phyloP scores from a whole-genome alignment of 2,888 invertebrate species.

The Meghimatium bilineatum region DNA sequence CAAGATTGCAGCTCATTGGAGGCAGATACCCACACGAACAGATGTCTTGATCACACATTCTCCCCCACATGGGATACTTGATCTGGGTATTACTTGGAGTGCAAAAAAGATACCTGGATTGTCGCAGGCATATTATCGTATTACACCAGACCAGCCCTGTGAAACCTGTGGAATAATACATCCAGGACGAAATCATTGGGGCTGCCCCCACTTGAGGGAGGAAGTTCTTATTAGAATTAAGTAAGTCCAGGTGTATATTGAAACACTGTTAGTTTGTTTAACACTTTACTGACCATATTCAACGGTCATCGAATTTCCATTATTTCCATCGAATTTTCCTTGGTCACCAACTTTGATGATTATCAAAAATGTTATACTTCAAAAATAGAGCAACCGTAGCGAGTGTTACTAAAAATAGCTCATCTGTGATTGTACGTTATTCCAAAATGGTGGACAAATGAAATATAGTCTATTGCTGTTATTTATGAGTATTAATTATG shows the following conservation, averaged over 20 bases:
- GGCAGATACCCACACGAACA: slow-evolving; percentile 64
- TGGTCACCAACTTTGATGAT: too few relatives aligned
- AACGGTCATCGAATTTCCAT: too few relatives aligned
- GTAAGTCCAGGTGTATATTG: slow-evolving; percentile 57
- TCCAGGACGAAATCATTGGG: slow-evolving; percentile 59
- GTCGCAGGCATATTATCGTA: slow-evolving; percentile 25
- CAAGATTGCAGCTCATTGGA: slow-evolving; percentile 62
- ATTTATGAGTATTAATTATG: too few relatives aligned
- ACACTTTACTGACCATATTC: too few relatives aligned
- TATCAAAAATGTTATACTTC: too few relatives aligned
- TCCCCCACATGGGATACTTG: slow-evolving; percentile 69
- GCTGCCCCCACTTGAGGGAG: slow-evolving; percentile 57
- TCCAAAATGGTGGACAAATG: too few relatives aligned
- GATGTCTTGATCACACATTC: slow-evolving; percentile 72
- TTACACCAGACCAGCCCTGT: slow-evolving; percentile 34
- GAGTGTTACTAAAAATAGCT: too few relatives aligned
- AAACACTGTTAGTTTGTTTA: too few relatives aligned
- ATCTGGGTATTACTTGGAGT: slow-evolving; percentile 56
- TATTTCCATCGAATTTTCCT: too few relatives aligned
- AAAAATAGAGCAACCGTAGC: too few relatives aligned
- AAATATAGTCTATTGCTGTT: too few relatives aligned
- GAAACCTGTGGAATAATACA: slow-evolving; percentile 52
- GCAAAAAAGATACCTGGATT: slow-evolving; percentile 39
- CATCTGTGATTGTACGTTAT: too few relatives aligned
- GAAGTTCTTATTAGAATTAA: slow-evolving; percentile 59